phyloP scores from a whole-genome alignment of 1,140 invertebrate genomes.

The Scaptodrosophila lebanonensis region DNA sequence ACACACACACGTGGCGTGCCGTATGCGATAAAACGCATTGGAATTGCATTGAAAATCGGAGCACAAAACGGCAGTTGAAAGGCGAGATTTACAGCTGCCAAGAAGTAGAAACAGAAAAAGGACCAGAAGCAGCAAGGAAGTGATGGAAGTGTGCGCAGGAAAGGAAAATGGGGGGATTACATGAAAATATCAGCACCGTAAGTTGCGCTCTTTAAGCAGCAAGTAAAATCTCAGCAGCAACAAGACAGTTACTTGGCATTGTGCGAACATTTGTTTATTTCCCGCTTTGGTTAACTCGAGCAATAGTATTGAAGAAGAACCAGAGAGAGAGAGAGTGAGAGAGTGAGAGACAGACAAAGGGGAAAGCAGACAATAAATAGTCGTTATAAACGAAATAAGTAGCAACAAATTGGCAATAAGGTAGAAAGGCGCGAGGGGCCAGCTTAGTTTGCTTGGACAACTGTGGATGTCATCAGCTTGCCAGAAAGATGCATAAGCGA shows the following conservation, averaged over 20 bases:
- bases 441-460: not conserved
- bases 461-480: no score
- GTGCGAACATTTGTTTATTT: slow-evolving; percentile 35
- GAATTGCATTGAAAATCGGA: slow-evolving; percentile 65
- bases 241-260: slow-evolving; percentile 45
- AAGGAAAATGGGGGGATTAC: not conserved
- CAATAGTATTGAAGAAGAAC: slow-evolving; percentile 17
- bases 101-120: slow-evolving; percentile 8
- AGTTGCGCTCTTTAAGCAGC: slow-evolving; percentile 59
- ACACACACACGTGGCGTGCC: no score
- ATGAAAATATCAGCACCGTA: no score
- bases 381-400: no score
- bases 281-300: no score
- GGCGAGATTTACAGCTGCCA: slow-evolving; percentile 64
- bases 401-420: slow-evolving; percentile 1
- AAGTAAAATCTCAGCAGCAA: slow-evolving; percentile 48
- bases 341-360: slow-evolving; percentile 18
- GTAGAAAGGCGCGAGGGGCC: not conserved
- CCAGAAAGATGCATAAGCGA: no score
- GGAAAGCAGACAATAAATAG: no score
- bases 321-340: slow-evolving; percentile 6
- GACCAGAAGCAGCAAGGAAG: not conserved
- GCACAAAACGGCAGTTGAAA: slow-evolving; percentile 45
- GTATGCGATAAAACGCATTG: slow-evolving; percentile 65
- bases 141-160: no score